These are phyloP conservation scores for Rallus crepitans DNA, from an alignment of 2,797 vertebrate genomes.

Conservation along the genomic window DNA sequence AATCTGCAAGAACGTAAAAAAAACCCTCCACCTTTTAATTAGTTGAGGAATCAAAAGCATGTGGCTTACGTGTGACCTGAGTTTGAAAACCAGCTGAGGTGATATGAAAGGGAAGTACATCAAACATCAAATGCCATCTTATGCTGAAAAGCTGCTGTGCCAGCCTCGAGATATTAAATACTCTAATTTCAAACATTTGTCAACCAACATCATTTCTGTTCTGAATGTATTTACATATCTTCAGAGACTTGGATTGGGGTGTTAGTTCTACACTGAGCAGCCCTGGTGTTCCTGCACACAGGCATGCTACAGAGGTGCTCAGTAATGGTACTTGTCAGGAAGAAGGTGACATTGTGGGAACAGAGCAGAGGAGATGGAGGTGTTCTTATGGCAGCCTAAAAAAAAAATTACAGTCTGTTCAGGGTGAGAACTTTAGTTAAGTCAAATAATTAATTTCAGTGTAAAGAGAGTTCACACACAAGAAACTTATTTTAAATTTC, in stretches of 20 bases:
- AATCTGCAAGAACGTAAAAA: neutral
- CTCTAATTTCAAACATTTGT: neutral
- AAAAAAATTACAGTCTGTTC: neutral
- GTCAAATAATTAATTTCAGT: neutral
- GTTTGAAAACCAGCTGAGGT: conserved; percentile 7
- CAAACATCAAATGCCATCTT: neutral
- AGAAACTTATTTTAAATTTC: neutral
- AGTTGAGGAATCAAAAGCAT: conserved; percentile 8
- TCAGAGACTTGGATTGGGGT: neutral
- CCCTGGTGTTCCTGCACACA: neutral
- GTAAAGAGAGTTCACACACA: neutral
- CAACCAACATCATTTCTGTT: neutral
- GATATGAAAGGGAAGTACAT: neutral
- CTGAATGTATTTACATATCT: neutral
- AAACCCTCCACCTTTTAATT: conserved; percentile 10
- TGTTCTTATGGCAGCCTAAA: neutral
- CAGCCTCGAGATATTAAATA: neutral
- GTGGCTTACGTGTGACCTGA: neutral
- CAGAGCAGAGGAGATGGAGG: neutral
- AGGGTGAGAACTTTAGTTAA: neutral
- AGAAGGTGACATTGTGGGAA: neutral
- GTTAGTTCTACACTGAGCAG: neutral
- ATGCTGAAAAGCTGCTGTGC: neutral
- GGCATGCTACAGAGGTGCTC: accelerated
- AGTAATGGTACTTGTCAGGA: neutral